Base-by-base conservation (phyloP, 37 sponge, comb jelly and placozoan species). In the Halichondria panicea region DNA sequence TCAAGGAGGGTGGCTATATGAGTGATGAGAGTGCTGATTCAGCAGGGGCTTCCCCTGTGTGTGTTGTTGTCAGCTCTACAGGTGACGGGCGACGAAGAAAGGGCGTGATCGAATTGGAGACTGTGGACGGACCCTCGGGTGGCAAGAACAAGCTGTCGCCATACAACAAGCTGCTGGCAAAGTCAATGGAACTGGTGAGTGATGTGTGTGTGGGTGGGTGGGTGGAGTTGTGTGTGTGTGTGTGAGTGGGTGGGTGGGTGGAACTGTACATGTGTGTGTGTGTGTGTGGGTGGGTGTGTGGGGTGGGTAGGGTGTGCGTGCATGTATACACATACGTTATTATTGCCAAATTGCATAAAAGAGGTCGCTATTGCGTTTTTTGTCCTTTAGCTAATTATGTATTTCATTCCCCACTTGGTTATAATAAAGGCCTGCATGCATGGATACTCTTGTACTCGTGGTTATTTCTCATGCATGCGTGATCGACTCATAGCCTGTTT, bases 151-250 rank as follows among this genome's bases (percentile, higher is more conserved):
- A 30, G 64, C 6, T 37, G 8, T 12, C 4, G 3, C 27, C 37
- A 32, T 55, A 56, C 61, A 58, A 79, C 37, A 69, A 55, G 9
- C 48, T 39, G n/a, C 61, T 70, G 24, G 70, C 61, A 43, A 69
- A 46, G 44, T 79, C 80, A 30, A 27, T 79, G 43, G 60, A 79
- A 35, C 55, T 67, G 58, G 75, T 74, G 33, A 54, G 75, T 54
- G 12, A 30, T 11, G 19, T 28, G 36, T 77, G 32, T 57, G 60
- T 2, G 30, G 36, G 75, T 59, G 27, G 57, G 45, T 63, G 52
- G 63, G 77, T 76, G 77, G 43, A 46, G 46, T 3, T 76, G 52
- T 76, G 53, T 45, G n/a, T n/a, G n/a, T n/a, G n/a, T n/a, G n/a
- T n/a, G n/a, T n/a, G n/a, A n/a, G n/a, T n/a, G n/a, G n/a, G n/a